Percentiles rank a stretch among this genome's conserved stretches.
Evolutionary conservation across 2,797 vertebrate species (phyloP).

Genomic region (Sebastes diaconus): DNA sequence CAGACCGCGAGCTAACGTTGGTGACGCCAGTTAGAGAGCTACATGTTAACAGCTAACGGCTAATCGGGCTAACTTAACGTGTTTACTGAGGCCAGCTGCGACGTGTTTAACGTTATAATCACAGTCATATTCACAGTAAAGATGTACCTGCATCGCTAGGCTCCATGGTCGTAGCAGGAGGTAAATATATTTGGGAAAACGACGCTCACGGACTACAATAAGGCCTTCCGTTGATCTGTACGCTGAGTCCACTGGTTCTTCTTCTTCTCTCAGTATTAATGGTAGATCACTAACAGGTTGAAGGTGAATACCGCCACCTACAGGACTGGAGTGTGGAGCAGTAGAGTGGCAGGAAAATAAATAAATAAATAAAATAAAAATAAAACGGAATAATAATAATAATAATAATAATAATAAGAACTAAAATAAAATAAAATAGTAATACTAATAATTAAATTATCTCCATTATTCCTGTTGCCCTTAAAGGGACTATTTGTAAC

Average conservation of each 20-base stretch:
- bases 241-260: neutral
- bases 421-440: too few relatives aligned
- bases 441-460: too few relatives aligned
- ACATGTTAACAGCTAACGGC: neutral
- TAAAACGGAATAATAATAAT: too few relatives aligned
- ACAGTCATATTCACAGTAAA: neutral
- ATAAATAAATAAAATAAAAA: too few relatives aligned
- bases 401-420: too few relatives aligned
- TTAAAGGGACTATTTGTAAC: too few relatives aligned
- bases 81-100: neutral
- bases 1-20: neutral
- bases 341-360: too few relatives aligned
- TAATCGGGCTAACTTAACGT: neutral
- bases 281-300: neutral
- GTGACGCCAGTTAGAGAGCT: neutral
- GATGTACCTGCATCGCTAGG: constrained; percentile 65
- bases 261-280: neutral
- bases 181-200: neutral
- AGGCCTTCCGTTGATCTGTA: neutral
- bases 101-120: neutral
- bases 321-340: fast-evolving
- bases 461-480: too few relatives aligned
- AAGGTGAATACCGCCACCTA: neutral
- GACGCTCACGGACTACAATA: neutral
- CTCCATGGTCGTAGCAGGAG: constrained; percentile 62